These are phyloP conservation scores for Drosophila mayri DNA, from an alignment of 1,140 invertebrate species.

Conservation along the genomic window DNA sequence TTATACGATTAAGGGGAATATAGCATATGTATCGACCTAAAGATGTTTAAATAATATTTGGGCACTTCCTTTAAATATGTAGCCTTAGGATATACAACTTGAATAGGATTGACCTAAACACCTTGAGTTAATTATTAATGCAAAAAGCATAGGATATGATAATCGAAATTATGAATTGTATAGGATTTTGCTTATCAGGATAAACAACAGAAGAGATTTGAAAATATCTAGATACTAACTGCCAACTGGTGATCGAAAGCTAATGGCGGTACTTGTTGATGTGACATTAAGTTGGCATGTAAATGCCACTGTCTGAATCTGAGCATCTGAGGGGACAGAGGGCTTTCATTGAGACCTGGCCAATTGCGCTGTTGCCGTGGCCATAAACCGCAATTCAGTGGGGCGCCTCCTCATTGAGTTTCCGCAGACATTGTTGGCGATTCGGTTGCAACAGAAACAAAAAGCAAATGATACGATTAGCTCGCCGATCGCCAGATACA, in stretches of 20 bases:
- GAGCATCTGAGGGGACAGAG: neutral
- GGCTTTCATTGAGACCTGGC: slow-evolving; percentile 11
- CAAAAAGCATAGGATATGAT: neutral
- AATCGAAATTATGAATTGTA: neutral
- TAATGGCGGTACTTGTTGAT: slow-evolving; percentile 40
- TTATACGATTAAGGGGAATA: neutral
- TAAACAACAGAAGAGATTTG: neutral
- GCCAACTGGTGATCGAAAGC: neutral
- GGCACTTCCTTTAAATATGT: neutral
- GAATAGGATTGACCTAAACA: too few relatives aligned
- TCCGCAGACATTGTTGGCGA: slow-evolving; percentile 14
- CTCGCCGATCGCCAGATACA: neutral
- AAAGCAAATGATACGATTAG: slow-evolving; percentile 12
- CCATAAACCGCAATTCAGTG: slow-evolving; percentile 28
- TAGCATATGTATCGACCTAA: too few relatives aligned
- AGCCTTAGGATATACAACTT: neutral
- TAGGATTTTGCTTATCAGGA: neutral
- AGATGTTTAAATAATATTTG: neutral
- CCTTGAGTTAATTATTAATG: neutral
- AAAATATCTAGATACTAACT: neutral
- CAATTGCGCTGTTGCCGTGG: slow-evolving; percentile 4
- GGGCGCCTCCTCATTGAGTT: slow-evolving; percentile 24
- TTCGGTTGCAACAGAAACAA: slow-evolving; percentile 10
- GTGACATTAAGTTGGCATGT: slow-evolving; percentile 35
- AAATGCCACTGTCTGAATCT: neutral